Conservation (phyloP, 2,888 invertebrate genomes). For the Argynnis bischoffii region DNA sequence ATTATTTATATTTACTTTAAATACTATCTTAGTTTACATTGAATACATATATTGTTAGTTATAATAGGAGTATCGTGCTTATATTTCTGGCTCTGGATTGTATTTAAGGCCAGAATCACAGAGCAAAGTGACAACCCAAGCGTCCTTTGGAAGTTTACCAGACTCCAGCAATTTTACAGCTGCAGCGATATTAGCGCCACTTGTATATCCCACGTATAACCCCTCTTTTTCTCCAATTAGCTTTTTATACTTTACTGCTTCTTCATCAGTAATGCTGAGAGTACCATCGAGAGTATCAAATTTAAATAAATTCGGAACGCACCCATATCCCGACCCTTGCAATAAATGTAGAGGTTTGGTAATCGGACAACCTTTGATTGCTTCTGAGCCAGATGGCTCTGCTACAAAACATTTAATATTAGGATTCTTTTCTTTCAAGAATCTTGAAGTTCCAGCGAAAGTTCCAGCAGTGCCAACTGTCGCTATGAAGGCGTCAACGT, state of each 20-base stretch:
- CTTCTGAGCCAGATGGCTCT: conserved; percentile 69
- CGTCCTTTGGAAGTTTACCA: conserved; percentile 61
- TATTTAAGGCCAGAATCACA: conserved; percentile 73
- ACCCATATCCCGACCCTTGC: conserved; percentile 75
- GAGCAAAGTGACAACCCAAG: conserved; percentile 71
- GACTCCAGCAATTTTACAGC: conserved; percentile 69
- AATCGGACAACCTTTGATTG: conserved; percentile 66
- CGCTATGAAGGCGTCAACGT: conserved; percentile 68
- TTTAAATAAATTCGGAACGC: conserved; percentile 66
- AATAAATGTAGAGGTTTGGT: conserved; percentile 72
- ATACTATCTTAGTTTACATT: neutral
- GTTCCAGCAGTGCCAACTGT: conserved; percentile 74
- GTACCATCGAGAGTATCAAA: conserved; percentile 69
- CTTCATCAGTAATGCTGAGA: conserved; percentile 67
- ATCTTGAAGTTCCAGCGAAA: conserved; percentile 66
- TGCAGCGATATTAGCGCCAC: conserved; percentile 73
- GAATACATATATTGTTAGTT: no score
- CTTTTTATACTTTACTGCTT: conserved; percentile 60
- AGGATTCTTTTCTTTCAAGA: conserved; percentile 68
- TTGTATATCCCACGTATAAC: conserved; percentile 72
- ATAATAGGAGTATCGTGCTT: neutral
- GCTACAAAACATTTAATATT: conserved; percentile 64
- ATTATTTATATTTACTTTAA: no score
- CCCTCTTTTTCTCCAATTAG: conserved; percentile 71
- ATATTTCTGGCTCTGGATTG: conserved; percentile 60